These are phyloP conservation scores for Gallinago paraguaiae DNA, from an alignment of 2,113 vertebrate species.

Conservation along the genomic window DNA sequence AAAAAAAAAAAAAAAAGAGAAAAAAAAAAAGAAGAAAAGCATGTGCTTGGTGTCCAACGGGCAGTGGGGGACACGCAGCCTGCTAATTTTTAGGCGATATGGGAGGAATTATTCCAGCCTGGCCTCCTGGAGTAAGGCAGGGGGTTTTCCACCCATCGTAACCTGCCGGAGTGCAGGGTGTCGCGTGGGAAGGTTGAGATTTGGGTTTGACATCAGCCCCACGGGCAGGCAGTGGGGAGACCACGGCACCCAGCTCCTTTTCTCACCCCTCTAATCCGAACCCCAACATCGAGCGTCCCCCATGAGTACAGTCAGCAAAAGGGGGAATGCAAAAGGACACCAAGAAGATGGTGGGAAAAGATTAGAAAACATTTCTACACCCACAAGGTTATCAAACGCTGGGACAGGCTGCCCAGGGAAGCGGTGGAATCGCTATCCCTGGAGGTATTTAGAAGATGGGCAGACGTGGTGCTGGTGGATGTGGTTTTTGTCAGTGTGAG, in stretches of 20 bases:
- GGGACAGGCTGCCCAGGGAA: not conserved
- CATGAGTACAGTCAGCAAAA: not conserved
- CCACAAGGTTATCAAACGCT: not conserved
- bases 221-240: not conserved
- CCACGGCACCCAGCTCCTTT: not conserved
- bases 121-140: not conserved
- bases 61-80: not conserved
- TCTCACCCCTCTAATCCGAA: not conserved
- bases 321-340: not conserved
- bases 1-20: not conserved
- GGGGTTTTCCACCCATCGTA: not conserved
- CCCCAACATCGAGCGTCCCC: not conserved
- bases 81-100: not conserved
- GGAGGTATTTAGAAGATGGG: not conserved
- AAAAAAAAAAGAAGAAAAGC: not conserved
- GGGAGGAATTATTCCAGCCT: not conserved
- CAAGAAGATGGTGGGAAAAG: not conserved
- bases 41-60: not conserved
- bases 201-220: not conserved
- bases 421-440: not conserved
- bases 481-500: not conserved
- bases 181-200: fast-evolving
- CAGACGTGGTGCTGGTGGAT: not conserved
- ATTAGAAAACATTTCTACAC: not conserved
- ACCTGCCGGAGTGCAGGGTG: fast-evolving